Percentiles rank a stretch among this genome's conserved stretches.
Conservation (phyloP, 1,140 invertebrate species). For the Luehdorfia chinensis region DNA sequence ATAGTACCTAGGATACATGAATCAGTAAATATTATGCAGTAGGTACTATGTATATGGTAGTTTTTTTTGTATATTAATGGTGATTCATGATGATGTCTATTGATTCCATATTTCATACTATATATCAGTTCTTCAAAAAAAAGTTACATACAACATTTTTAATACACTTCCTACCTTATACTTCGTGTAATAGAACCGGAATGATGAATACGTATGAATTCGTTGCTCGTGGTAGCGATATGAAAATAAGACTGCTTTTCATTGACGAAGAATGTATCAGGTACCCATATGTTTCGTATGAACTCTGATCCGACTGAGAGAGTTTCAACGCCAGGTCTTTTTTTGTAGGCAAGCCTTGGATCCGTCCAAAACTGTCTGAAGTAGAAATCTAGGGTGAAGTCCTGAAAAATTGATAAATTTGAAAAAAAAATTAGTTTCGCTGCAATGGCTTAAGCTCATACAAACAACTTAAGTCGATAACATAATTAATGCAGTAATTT, state of each 20-base stretch:
- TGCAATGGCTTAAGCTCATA: background rate
- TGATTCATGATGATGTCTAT: no score
- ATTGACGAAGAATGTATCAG: slow-evolving; percentile 98
- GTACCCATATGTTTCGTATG: slow-evolving; percentile 98
- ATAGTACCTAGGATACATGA: no score
- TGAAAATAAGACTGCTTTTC: slow-evolving; percentile 99
- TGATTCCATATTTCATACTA: no score
- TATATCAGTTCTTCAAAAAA: no score
- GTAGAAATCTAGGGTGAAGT: slow-evolving; percentile 99
- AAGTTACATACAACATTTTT: no score
- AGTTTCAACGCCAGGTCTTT: slow-evolving; percentile 90
- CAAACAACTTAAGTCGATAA: no score
- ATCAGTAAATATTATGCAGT: no score
- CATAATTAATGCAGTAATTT: no score
- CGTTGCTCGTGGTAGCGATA: slow-evolving; percentile 97
- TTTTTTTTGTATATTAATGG: no score
- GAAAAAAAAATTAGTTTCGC: slow-evolving; percentile 13
- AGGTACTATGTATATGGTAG: no score
- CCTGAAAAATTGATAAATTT: slow-evolving; percentile 78
- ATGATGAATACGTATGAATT: slow-evolving; percentile 97
- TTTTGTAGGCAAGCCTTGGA: slow-evolving; percentile 93
- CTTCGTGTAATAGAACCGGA: slow-evolving; percentile 96
- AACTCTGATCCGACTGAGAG: slow-evolving; percentile 95
- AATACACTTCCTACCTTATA: slow-evolving; percentile 97
- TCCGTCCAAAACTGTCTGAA: slow-evolving; percentile 99